Percentiles rank a stretch among this genome's conserved stretches.
Conservation (phyloP, 1,140 invertebrate species). For the Radopholus similis region DNA sequence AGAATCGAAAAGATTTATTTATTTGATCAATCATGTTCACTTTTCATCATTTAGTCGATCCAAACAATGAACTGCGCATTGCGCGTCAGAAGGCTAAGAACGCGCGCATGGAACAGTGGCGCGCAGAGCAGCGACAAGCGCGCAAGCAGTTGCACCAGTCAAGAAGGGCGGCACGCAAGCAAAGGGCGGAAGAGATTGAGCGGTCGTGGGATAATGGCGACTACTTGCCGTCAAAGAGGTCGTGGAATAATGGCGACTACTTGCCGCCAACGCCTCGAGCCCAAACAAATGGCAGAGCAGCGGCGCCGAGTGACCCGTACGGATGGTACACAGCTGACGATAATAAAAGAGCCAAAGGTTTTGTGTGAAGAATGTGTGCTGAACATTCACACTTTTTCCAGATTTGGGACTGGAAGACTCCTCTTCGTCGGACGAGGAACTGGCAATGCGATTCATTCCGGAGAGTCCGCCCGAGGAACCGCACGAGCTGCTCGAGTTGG, state of each 20-base stretch:
- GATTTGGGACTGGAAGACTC: background rate
- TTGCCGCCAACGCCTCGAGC: background rate
- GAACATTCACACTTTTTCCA: slow-evolving; percentile 7
- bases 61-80: background rate
- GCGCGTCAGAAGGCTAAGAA: background rate
- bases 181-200: background rate
- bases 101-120: slow-evolving; percentile 1
- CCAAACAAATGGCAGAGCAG: background rate
- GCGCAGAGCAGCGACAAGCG: background rate
- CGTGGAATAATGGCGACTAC: background rate
- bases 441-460: background rate
- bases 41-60: slow-evolving; percentile 15
- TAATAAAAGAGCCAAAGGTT: background rate
- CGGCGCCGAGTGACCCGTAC: background rate
- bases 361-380: background rate
- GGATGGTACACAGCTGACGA: background rate
- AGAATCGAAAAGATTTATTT: no score
- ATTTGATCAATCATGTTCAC: background rate
- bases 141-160: background rate
- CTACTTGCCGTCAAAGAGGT: background rate
- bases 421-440: slow-evolving; percentile 14
- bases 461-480: background rate
- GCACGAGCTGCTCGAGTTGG: slow-evolving; percentile 26
- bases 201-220: background rate
- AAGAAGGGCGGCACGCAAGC: background rate